Base-by-base conservation (phyloP, 2,888 invertebrate species). In the Agrochola circellaris region DNA sequence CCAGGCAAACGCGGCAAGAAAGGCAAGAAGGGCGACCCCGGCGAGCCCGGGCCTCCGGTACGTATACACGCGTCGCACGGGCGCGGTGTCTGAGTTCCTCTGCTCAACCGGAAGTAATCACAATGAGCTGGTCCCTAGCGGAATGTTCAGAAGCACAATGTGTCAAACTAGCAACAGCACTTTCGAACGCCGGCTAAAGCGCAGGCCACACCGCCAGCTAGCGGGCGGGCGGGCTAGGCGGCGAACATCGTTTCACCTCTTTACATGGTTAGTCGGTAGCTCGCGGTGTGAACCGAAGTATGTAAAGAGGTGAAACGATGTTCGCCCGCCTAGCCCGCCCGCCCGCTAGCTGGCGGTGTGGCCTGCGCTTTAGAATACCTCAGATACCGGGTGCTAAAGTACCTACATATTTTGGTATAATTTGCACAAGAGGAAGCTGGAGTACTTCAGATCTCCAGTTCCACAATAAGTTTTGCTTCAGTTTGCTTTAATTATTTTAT, bases 1-100 rank as follows among this genome's bases (percentile, higher is more conserved):
- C 98, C 98, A 23, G 99, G 99, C 85, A 99, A 99, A 95, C 97
- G 98, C 92, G 99, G 99, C 89, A 98, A 98, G 94, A 98, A 98
- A 92, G 99, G 99, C 89, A 98, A 98, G 95, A 98, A 98, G 93
- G 99, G 99, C 34, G 98, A 99, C 91, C 91, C 97, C 26, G 99
- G 99, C 83, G 98, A 98, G 89, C 95, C 98, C 42, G 98, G 98
- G 71, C 97, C 98, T 81, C 96, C 98, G 97, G 98, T 99, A 97
- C 98, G 98, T 97, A 89, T 23, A 20, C 51, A 51, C 51, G 20
- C 20, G 8, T 20, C 42, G 23, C 23, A 54, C n/a, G 54, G 20
- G 23, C 74, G 54, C 30, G 56, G 7, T 26, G 34, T 34, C 75
- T 11, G 58, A 45, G 54, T 34, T 11, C 20, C 30, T 54, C 38